Percentiles rank a stretch among this genome's conserved stretches.
Conservation (phyloP, 2,113 vertebrate genomes). For the Engystomops pustulosus region DNA sequence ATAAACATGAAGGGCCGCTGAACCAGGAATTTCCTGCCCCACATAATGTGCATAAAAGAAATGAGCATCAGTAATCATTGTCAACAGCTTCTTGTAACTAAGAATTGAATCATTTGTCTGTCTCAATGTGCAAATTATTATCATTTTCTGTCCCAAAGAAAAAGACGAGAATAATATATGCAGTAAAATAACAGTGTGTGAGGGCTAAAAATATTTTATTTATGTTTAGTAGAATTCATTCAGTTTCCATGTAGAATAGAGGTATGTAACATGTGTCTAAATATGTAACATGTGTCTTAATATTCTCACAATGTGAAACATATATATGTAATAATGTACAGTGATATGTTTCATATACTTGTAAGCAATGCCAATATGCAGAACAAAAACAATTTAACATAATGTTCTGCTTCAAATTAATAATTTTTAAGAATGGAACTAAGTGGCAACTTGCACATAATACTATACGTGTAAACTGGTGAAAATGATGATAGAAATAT, state of each 20-base stretch:
- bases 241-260: not conserved
- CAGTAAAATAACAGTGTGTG: constrained; percentile 67
- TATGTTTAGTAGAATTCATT: constrained; percentile 44
- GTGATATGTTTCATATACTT: too few relatives aligned
- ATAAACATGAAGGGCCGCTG: constrained; percentile 74
- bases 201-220: constrained; percentile 63
- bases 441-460: too few relatives aligned
- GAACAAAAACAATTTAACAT: too few relatives aligned
- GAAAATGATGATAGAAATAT: too few relatives aligned
- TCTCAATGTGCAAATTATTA: constrained; percentile 80
- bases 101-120: constrained; percentile 90
- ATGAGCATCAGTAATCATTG: constrained; percentile 85
- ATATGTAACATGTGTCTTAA: too few relatives aligned
- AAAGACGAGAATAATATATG: constrained; percentile 69
- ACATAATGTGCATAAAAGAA: constrained; percentile 72
- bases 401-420: too few relatives aligned
- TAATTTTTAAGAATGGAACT: too few relatives aligned
- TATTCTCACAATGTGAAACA: too few relatives aligned
- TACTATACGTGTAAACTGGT: too few relatives aligned
- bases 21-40: constrained; percentile 73
- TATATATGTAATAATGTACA: too few relatives aligned
- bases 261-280: not conserved
- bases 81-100: constrained; percentile 82
- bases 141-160: constrained; percentile 70
- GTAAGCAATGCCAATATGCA: too few relatives aligned